Base-by-base conservation (phyloP, 1,140 invertebrate genomes). In the Manduca sexta region DNA sequence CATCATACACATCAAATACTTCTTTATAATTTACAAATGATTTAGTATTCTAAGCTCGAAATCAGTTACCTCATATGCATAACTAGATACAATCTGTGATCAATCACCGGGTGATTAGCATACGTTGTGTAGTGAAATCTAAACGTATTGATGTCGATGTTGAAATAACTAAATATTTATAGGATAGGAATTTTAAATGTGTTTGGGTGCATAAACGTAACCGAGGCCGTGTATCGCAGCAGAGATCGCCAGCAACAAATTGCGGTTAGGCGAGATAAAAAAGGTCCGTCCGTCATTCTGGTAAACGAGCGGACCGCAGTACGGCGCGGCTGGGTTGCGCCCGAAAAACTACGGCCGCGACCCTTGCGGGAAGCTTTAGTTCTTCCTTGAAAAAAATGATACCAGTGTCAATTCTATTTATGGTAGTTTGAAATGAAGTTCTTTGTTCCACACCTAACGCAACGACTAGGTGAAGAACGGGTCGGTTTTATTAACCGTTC, bases 231-330 rank as follows among this genome's bases (percentile, higher is more conserved):
- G 67, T 75, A 75, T 70, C 66, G 64, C 62, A 52, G 59, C 61
- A 44, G 60, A 67, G 68, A 78, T 74, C 70, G 69, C 56, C 47
- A 61, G 70, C 72, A 77, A 73, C 74, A 76, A 81, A 81, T 81
- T 81, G 74, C 74, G 69, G 77, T 74, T 68, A 65, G 69, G 48
- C 56, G 52, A 81, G 74, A 81, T 81, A 81, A 81, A 81, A 81
- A 81, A 77, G 75, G 75, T 78, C 67, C 70, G 74, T 78, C 71
- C 73, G 73, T 79, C 75, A 79, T 82, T 82, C 78, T 69, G 69
- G 58, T 72, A 78, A 81, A 78, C 71, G 77, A 75, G 66, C 69
- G 58, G 56, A 30, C 59, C 58, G 59, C 49, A 59, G 65, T 63
- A 54, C 61, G 47, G 52, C 52, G 55, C 51, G 58, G 50, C 55